Base-by-base conservation (phyloP, 2,797 vertebrate species). In the Galagoides demidoff region DNA sequence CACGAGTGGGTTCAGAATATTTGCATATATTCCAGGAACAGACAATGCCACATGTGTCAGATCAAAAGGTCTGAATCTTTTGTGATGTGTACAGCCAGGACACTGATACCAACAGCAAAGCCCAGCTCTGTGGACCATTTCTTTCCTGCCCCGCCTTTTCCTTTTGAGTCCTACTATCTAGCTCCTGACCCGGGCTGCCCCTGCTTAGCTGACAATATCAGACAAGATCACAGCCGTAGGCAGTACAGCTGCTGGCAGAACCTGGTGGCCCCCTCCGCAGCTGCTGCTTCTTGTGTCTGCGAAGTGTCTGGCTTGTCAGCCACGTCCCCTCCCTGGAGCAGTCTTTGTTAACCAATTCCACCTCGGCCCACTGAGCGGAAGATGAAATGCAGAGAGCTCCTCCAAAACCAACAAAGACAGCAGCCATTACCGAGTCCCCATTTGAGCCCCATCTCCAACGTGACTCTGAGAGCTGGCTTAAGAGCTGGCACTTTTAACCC, bases 141-240 rank as follows among this genome's bases (percentile, higher is more conserved):
- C 88, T 95, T 49, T 59, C 85, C 73, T 59, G 71, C 90, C 71
- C 96, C 34, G 9, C 96, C 96, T 97, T 92, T 63, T 96, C 90
- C 95, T 96, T 98, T 98, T 96, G 96, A 98, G 94, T 91, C 94
- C 96, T 78, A 85, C 95, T 95, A 91, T 92, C 95, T 82, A 89
- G 95, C 95, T 96, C 94, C 95, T 97, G 97, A 98, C 96, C 97
- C 11, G 0, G 77, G 94, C 95, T 97, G 97, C 92, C 97, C 97
- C 90, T 91, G 94, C 97, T 96, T 97, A 93, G 81, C 96, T 96
- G 96, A 97, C 96, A 96, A 83, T 96, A 97, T 97, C 97, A 97
- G 97, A 97, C 96, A 96, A 97, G 97, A 98, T 98, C 97, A 98
- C 97, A 98, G 97, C 97, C 96, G 68, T 92, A 97, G 97, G 97